Evolutionary conservation across 2,797 vertebrate genomes (phyloP), one percentile per base, ranked within the genome.

Genomic region (Gymnopithys bicolor): DNA sequence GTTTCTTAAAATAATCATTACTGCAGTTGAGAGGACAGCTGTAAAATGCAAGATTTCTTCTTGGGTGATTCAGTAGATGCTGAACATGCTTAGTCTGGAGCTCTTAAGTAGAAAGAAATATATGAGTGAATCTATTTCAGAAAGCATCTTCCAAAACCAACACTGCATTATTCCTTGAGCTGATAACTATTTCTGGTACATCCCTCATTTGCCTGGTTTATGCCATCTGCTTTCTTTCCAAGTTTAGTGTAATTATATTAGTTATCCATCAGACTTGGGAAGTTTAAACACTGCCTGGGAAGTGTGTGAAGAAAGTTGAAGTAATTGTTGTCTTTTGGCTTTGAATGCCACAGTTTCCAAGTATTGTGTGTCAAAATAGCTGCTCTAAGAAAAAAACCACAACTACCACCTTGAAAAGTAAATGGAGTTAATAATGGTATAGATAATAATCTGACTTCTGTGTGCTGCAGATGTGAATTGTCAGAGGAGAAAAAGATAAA

Each of bases 401-500:
- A 93, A 48, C 93, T 83, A 96, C 94, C 77, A 94, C 63, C 35
- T 83, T 60, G 92, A 90, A 85, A 95, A 53, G 46, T 52, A 71
- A 92, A 69, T 87, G 87, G 94, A 96, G 73, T 97, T 98, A 97
- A 96, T 98, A 97, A 59, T 91, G 85, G 95, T 97, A 76, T 93
- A 96, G 92, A 84, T 97, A 96, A 96, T 96, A 94, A 96, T 96
- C 94, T 94, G 95, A 95, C 94, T 96, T 96, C 87, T 97, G 95
- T 87, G 84, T 18, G 16, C 93, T 90, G 84, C 96, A 96, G 91
- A 94, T 97, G 94, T 33, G 92, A 92, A 91, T 84, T 95, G 92
- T 97, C 94, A 96, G 92, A 94, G 85, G 93, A 93, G 49, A 84
- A 77, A 87, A 91, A 97, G 96, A 97, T 97, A 97, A 97, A 97